These are phyloP conservation scores for Pseudococcus longispinus DNA, from an alignment of 2,888 invertebrate genomes.

Conservation along the genomic window DNA sequence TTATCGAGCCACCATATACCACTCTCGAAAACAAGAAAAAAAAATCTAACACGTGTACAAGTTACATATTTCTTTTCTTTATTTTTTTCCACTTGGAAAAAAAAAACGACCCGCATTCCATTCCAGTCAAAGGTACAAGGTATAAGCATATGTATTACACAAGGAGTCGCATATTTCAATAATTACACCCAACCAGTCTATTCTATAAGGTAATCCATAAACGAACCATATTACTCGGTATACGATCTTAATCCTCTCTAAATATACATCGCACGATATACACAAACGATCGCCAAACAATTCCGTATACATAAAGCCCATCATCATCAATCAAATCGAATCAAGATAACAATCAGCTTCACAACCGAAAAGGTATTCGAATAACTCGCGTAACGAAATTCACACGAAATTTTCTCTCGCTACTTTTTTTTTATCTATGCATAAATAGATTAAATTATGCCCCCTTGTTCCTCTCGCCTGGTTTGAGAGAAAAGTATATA, in stretches of 20 bases:
- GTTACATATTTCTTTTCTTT: not conserved
- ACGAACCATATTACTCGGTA: not conserved
- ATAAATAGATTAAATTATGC: not conserved
- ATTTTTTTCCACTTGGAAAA: not conserved
- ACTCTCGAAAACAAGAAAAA: not conserved
- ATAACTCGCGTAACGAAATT: not conserved
- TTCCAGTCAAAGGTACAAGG: not conserved
- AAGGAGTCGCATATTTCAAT: not conserved
- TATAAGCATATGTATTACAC: not conserved
- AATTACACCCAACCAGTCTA: not conserved
- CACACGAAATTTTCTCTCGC: not conserved
- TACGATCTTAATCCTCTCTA: not conserved
- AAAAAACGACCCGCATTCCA: constrained; percentile 23
- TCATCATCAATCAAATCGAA: constrained; percentile 27
- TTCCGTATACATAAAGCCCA: not conserved
- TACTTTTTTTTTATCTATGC: not conserved
- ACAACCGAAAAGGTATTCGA: not conserved
- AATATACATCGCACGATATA: not conserved
- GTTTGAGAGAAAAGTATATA: too few species aligned
- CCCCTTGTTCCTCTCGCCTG: not conserved
- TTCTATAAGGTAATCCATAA: not conserved
- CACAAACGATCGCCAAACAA: not conserved
- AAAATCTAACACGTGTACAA: not conserved
- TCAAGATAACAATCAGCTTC: constrained; percentile 4
- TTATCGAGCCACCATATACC: constrained; percentile 1